A percentile compares a stretch with the other conserved stretches of the same genome.
Conservation (phyloP, 2,797 vertebrate species). For the Scyliorhinus canicula region DNA sequence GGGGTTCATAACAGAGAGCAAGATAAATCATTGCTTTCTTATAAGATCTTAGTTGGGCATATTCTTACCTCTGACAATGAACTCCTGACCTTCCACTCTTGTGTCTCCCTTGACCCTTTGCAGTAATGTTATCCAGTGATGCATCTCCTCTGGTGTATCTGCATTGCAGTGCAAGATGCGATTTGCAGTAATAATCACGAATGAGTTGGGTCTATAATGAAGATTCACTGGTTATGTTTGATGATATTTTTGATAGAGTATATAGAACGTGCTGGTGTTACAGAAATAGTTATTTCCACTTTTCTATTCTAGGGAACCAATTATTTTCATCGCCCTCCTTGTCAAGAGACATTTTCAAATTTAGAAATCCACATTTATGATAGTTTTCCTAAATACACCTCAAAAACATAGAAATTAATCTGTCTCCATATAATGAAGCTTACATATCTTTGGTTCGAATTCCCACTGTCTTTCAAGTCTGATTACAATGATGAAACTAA, state of each 20-base stretch:
- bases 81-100: constrained; percentile 90
- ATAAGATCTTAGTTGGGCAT: neutral
- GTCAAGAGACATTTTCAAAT: neutral
- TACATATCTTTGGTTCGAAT: neutral
- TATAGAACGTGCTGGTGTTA: no score
- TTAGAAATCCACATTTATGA: neutral
- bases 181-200: constrained; percentile 95
- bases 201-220: constrained; percentile 77
- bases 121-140: constrained; percentile 94
- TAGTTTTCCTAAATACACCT: neutral
- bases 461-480: neutral
- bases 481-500: neutral
- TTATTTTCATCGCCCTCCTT: neutral
- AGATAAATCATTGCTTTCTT: neutral
- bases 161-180: constrained; percentile 91
- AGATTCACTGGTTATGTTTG: neutral
- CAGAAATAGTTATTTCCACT: neutral
- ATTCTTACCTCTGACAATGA: constrained; percentile 81
- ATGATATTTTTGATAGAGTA: neutral
- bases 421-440: neutral
- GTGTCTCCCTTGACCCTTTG: constrained; percentile 92
- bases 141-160: constrained; percentile 95
- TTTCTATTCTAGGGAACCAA: neutral
- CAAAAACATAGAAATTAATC: neutral
- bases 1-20: no score